Conservation (phyloP, 2,113 vertebrate species). For the Gopherus evgoodei region DNA sequence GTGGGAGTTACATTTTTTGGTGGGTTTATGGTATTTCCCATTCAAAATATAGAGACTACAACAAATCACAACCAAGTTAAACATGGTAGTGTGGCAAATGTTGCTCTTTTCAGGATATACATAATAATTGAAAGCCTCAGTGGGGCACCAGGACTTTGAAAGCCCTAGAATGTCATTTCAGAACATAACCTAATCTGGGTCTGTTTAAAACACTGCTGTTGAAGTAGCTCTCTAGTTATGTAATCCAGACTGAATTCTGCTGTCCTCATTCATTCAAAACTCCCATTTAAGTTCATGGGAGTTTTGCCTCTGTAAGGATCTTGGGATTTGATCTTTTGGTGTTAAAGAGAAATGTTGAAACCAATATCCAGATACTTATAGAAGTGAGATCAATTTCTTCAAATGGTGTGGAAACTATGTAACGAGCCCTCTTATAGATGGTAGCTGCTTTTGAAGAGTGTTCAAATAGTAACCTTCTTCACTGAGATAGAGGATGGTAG, state of each 20-base stretch:
- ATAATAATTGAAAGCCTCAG: neutral
- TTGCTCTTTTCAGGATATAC: neutral
- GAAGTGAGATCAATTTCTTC: neutral
- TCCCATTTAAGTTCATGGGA: neutral
- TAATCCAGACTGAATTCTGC: neutral
- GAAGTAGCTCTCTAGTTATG: neutral
- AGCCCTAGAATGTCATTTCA: neutral
- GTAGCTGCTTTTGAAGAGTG: neutral
- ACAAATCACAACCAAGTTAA: too few species aligned
- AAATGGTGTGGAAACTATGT: neutral
- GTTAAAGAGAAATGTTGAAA: neutral
- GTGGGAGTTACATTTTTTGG: neutral
- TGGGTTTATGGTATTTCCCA: neutral
- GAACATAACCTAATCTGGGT: neutral
- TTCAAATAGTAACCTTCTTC: neutral
- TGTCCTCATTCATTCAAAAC: neutral
- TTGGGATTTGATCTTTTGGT: neutral
- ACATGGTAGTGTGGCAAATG: neutral
- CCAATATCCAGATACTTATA: neutral
- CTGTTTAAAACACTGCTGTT: neutral
- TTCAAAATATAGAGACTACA: too few species aligned
- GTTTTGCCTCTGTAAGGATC: neutral
- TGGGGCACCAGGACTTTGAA: neutral
- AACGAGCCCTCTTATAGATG: neutral
- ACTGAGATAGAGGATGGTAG: rapidly evolving